These are phyloP conservation scores for Cryptocephalus moraei DNA, from an alignment of 2,888 invertebrate species.

Conservation along the genomic window DNA sequence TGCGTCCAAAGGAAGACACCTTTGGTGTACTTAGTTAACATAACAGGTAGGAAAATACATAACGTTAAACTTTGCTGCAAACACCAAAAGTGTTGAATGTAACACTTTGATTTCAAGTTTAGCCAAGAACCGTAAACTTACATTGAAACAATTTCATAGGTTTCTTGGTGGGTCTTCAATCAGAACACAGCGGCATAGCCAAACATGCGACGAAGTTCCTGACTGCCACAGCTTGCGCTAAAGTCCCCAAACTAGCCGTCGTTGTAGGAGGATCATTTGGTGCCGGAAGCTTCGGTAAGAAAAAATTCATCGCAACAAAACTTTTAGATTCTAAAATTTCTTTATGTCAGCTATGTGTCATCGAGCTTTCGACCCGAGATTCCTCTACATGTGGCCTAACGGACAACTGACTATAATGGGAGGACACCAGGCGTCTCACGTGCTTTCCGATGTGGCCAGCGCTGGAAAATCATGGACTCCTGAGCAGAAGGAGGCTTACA, in stretches of 20 bases:
- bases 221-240: slow-evolving; percentile 94
- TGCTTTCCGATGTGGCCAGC: slow-evolving; percentile 74
- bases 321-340: too few species aligned
- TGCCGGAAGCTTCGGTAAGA: too few species aligned
- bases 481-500: slow-evolving; percentile 59
- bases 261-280: too few species aligned
- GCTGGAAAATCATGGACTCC: slow-evolving; percentile 59
- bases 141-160: too few species aligned
- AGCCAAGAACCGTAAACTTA: too few species aligned
- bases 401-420: slow-evolving; percentile 97
- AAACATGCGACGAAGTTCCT: slow-evolving; percentile 99
- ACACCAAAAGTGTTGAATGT: too few species aligned
- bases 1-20: slow-evolving; percentile 92
- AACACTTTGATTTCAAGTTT: too few species aligned
- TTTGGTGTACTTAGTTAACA: slow-evolving; percentile 49
- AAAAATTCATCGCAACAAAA: too few species aligned
- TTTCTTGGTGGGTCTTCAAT: slow-evolving; percentile 93
- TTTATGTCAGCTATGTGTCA: slow-evolving; percentile 60
- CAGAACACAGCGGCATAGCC: slow-evolving; percentile 95
- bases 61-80: too few species aligned
- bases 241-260: slow-evolving; percentile 23
- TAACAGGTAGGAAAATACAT: too few species aligned
- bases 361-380: slow-evolving; percentile 76
- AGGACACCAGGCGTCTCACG: slow-evolving; percentile 92
- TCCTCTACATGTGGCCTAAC: slow-evolving; percentile 98